These are phyloP conservation scores for Aplochiton taeniatus DNA, from an alignment of 2,797 vertebrate genomes.

Conservation along the genomic window DNA sequence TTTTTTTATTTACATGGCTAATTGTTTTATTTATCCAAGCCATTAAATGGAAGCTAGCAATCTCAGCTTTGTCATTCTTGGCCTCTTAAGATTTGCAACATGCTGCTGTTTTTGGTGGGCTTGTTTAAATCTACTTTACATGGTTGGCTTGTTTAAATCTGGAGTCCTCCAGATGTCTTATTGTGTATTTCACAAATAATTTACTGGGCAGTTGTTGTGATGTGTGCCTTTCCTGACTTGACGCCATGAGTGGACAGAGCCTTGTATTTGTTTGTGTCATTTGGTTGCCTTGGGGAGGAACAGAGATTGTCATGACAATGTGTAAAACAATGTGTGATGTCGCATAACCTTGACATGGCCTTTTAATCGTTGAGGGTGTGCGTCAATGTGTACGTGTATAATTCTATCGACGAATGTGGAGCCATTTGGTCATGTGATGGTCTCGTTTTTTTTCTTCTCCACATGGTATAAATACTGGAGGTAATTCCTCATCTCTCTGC, in stretches of 20 bases:
- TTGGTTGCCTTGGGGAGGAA: conserved; percentile 62
- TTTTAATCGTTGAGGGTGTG: conserved; percentile 23
- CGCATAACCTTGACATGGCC: conserved; percentile 46
- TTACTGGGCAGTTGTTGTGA: conserved; percentile 57
- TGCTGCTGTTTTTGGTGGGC: neutral
- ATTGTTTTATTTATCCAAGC: too few species aligned
- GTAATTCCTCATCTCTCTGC: too few species aligned
- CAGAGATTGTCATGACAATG: conserved; percentile 50
- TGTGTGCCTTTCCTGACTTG: conserved; percentile 32
- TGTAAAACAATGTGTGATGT: conserved; percentile 29
- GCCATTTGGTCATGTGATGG: too few species aligned
- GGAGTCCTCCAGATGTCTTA: conserved; percentile 33
- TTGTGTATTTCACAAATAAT: conserved; percentile 52
- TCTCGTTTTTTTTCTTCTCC: too few species aligned
- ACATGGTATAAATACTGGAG: too few species aligned
- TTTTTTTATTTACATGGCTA: too few species aligned
- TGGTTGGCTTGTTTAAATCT: conserved; percentile 47
- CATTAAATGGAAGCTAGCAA: too few species aligned
- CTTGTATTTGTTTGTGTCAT: conserved; percentile 68
- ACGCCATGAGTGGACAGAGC: conserved; percentile 48
- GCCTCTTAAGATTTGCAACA: too few species aligned
- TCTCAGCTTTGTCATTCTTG: too few species aligned
- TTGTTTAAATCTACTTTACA: conserved; percentile 12
- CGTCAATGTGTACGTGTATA: neutral
- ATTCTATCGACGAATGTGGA: too few species aligned